Evolutionary conservation across 1,140 invertebrate genomes (phyloP).

Genomic region (Drosophila tsacasi): DNA sequence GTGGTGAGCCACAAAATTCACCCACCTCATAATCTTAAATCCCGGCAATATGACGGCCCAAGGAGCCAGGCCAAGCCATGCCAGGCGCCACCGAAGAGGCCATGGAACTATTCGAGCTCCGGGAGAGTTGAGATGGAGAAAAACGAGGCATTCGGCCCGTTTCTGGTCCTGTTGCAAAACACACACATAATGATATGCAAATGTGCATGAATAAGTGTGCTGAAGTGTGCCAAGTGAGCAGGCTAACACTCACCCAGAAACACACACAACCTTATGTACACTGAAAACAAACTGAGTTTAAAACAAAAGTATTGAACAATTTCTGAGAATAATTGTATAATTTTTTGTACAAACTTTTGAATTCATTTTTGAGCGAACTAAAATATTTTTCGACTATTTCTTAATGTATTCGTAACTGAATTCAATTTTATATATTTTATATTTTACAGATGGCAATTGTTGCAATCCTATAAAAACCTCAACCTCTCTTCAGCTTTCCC

Average conservation of each 20-base stretch:
- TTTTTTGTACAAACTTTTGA: too few species aligned
- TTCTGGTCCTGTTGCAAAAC: constrained; percentile 33
- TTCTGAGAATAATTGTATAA: background rate
- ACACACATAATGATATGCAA: constrained; percentile 78
- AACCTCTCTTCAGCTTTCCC: background rate
- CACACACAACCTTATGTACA: constrained; percentile 4
- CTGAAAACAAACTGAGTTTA: background rate
- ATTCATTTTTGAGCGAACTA: too few species aligned
- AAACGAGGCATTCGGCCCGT: constrained; percentile 48
- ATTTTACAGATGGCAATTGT: background rate
- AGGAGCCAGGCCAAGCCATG: background rate
- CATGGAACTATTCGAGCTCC: constrained; percentile 52
- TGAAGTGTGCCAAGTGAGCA: constrained; percentile 63
- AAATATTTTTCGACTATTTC: background rate
- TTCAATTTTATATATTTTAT: too few species aligned
- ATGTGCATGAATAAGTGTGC: constrained; percentile 78
- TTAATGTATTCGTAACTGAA: background rate
- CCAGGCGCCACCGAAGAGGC: background rate
- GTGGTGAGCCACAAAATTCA: constrained; percentile 75
- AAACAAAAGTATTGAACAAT: background rate
- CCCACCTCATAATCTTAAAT: constrained; percentile 80
- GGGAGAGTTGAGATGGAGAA: constrained; percentile 32
- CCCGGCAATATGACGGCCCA: constrained; percentile 69
- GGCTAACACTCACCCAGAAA: constrained; percentile 37
- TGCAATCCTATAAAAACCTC: background rate